Percentiles rank a stretch among this genome's conserved stretches.
Evolutionary conservation across 2,888 invertebrate genomes (phyloP).

Genomic region (Icerya purchasi): DNA sequence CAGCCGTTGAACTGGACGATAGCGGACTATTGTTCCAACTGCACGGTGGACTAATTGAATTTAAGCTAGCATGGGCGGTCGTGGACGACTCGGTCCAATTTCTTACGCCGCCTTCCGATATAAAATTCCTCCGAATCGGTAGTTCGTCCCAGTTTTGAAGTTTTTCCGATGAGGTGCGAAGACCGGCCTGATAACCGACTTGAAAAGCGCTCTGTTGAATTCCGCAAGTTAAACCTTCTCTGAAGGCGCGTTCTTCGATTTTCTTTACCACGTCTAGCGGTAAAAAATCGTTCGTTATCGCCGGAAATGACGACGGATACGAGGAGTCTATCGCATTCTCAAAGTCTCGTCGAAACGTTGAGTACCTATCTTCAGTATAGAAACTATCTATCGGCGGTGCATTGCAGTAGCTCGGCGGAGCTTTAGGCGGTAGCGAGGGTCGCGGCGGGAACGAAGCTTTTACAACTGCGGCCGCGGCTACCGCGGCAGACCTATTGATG

Average conservation of each 20-base stretch:
- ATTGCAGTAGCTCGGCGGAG: not conserved
- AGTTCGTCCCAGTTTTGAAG: constrained; percentile 9
- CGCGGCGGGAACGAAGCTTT: constrained; percentile 10
- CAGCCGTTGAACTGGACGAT: not conserved
- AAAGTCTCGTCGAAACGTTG: constrained; percentile 18
- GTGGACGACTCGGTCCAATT: not conserved
- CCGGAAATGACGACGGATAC: constrained; percentile 8
- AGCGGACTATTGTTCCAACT: not conserved
- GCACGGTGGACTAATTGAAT: not conserved
- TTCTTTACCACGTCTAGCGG: constrained; percentile 13
- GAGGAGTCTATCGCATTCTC: constrained; percentile 19
- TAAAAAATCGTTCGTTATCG: constrained; percentile 6
- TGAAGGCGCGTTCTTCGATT: constrained; percentile 16
- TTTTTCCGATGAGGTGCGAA: constrained; percentile 12
- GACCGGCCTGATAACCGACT: constrained; percentile 14
- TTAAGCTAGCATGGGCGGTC: too few species aligned
- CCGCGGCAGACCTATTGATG: not conserved
- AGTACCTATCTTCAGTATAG: constrained; percentile 15
- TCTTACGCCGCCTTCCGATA: not conserved
- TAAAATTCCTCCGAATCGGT: not conserved
- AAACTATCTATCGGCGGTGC: constrained; percentile 2
- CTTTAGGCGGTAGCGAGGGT: not conserved
- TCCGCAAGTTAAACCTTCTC: constrained; percentile 15
- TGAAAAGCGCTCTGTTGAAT: constrained; percentile 16
- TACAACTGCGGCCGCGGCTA: not conserved